Conservation (phyloP, 2,113 vertebrate species). For the Pomatostomus ruficeps region DNA sequence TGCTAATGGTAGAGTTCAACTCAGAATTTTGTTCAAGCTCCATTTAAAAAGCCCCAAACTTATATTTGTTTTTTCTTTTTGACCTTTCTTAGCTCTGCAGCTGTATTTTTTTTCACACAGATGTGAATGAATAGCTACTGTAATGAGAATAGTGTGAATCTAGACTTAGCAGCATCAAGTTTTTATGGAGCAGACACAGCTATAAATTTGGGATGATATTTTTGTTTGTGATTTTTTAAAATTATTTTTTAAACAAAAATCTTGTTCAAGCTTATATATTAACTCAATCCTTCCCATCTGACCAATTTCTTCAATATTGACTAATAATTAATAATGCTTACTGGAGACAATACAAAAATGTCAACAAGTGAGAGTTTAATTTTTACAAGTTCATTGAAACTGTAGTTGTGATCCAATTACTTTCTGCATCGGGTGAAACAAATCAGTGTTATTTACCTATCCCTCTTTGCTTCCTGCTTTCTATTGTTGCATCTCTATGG, state of each 20-base stretch:
- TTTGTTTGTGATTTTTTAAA: fast-evolving
- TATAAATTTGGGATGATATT: background rate
- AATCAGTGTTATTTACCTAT: background rate
- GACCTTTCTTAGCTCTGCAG: background rate
- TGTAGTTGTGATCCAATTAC: background rate
- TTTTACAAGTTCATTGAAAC: background rate
- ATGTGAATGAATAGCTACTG: background rate
- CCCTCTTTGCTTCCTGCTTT: background rate
- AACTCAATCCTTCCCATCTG: background rate
- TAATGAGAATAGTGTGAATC: background rate
- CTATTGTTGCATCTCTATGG: background rate
- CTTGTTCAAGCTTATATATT: background rate
- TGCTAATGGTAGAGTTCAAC: background rate
- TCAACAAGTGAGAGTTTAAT: background rate
- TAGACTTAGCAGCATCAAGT: background rate
- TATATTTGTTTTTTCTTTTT: background rate
- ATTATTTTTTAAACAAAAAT: background rate
- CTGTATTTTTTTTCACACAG: background rate
- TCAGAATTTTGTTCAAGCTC: background rate
- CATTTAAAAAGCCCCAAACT: background rate
- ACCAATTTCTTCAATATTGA: background rate
- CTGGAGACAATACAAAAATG: background rate
- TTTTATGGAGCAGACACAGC: background rate
- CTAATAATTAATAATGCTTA: background rate
- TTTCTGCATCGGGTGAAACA: background rate